Evolutionary conservation across 2,113 vertebrate genomes (phyloP), one percentile per base, ranked within the genome.

Genomic region (Nestor notabilis): DNA sequence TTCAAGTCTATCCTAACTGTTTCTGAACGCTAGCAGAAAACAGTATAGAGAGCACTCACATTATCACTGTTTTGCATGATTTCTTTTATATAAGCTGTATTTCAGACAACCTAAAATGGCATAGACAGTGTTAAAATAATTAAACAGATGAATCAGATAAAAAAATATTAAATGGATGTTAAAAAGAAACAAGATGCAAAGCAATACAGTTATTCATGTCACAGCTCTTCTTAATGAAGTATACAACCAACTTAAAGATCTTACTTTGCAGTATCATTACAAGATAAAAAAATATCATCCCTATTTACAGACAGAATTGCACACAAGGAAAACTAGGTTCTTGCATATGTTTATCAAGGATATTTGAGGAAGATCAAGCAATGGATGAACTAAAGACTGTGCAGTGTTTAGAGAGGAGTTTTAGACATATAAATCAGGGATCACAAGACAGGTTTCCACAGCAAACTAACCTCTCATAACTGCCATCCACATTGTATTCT

Each of bases 21-120:
- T 75, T 50, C 46, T 18, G 31, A 47, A 49, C 6, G 11, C 9
- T 60, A 47, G 8, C 31, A 37, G 55, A 43, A 70, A 80, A 65
- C 7, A 11, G 17, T 37, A 52, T 16, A 0, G 0, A 12, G 11
- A n/a, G 5, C 23, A 44, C 17, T 19, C 49, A 33, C 7, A 31
- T 55, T 50, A 28, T 46, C 23, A 63, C 29, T 33, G 1, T 60
- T 70, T n/a, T 33, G 11, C 49, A 65, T 37, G 19, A 41, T n/a
- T 58, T 1, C 1, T 76, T 80, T 76, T n/a, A 21, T 23, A 19
- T 19, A 39, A 84, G 10, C 55, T 52, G 11, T 43, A 64, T 80
- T 84, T 69, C 18, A 71, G 65, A 33, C 11, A 53, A 29, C 31
- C 76, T 75, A 18, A 88, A 75, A 65, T 70, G 9, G 9, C 37